phyloP scores from a whole-genome alignment of 2,888 invertebrate species.

The Drosophila mimica region DNA sequence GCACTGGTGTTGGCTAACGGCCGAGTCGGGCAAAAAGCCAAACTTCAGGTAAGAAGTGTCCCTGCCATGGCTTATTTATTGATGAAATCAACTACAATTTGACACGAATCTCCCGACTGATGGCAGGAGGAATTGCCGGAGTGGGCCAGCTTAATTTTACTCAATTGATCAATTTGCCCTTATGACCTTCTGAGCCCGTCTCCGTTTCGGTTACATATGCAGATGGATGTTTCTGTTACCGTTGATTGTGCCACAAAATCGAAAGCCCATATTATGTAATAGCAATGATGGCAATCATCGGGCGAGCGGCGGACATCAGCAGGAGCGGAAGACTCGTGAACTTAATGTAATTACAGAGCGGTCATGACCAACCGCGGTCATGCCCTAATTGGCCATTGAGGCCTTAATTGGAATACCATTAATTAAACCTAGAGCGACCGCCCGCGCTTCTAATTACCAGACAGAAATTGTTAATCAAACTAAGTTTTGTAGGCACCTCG shows the following conservation, averaged over 20 bases:
- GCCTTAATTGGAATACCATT: conserved; percentile 65
- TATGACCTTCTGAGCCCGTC: conserved; percentile 10
- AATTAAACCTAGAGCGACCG: conserved; percentile 27
- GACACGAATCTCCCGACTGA: conserved; percentile 63
- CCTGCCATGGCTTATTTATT: conserved; percentile 66
- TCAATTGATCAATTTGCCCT: conserved; percentile 75
- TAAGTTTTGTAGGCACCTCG: conserved; percentile 15
- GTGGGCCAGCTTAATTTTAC: conserved; percentile 70
- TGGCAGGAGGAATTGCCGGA: neutral
- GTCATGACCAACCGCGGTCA: conserved; percentile 11
- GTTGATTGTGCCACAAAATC: conserved; percentile 69
- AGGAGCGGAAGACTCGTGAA: conserved; percentile 28
- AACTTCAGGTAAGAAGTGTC: conserved; percentile 46
- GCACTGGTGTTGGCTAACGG: neutral
- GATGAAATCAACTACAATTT: conserved; percentile 72
- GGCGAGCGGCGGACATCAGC: conserved; percentile 33
- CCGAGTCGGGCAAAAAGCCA: neutral
- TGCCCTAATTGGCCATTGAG: conserved; percentile 45
- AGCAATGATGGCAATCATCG: conserved; percentile 43
- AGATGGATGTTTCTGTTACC: conserved; percentile 41
- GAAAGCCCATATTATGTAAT: conserved; percentile 46
- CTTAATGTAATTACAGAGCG: conserved; percentile 71
- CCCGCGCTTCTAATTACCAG: conserved; percentile 63
- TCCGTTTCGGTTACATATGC: conserved; percentile 56
- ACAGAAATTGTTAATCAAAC: conserved; percentile 55